A percentile compares a stretch with the other conserved stretches of the same genome.
phyloP scores from a whole-genome alignment of 2,888 invertebrate species.

The Tribolium freemani region DNA sequence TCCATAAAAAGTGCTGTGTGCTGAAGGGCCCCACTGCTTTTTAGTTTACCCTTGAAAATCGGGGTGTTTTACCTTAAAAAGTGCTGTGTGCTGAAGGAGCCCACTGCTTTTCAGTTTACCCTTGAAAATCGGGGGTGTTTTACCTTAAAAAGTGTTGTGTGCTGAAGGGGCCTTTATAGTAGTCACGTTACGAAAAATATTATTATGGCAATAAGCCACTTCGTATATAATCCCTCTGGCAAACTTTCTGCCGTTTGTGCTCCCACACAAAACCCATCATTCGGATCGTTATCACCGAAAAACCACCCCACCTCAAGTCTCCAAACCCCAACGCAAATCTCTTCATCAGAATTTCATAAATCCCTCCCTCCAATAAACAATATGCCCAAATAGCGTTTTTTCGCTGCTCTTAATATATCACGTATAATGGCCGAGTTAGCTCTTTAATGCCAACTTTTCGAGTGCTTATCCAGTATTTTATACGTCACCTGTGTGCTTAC shows the following conservation, averaged over 20 bases:
- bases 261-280: background rate
- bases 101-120: too few species aligned
- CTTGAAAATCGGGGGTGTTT: too few species aligned
- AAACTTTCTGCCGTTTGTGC: background rate
- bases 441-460: conserved; percentile 6
- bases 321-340: conserved; percentile 8
- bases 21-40: too few species aligned
- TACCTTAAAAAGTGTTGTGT: too few species aligned
- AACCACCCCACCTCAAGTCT: conserved; percentile 1
- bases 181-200: background rate
- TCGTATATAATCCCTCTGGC: background rate
- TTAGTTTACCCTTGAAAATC: too few species aligned
- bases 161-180: too few species aligned
- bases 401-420: background rate
- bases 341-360: conserved; percentile 15
- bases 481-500: conserved; percentile 14
- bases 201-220: background rate
- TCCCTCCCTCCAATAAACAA: conserved; percentile 11
- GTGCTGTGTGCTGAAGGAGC: too few species aligned
- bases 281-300: conserved; percentile 8
- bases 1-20: too few species aligned
- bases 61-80: too few species aligned
- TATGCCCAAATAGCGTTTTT: background rate
- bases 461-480: conserved; percentile 10
- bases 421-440: background rate